phyloP scores from a whole-genome alignment of 2,797 vertebrate genomes.

The Crocodylus rhombifer region DNA sequence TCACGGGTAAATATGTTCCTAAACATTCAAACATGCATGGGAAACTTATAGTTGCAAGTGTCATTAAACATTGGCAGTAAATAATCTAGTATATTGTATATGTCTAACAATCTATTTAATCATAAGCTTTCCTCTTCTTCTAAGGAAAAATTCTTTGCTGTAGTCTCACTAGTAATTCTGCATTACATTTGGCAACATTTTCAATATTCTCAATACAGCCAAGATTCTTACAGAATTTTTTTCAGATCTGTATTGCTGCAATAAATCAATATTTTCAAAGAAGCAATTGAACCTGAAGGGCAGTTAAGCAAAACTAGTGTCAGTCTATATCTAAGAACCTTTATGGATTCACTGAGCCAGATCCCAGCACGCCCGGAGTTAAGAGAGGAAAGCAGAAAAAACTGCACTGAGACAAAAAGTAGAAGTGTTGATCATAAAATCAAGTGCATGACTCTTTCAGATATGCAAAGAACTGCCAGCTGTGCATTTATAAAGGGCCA shows the following conservation, averaged over 20 bases:
- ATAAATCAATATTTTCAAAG: slow-evolving; percentile 39
- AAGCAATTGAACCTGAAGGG: slow-evolving; percentile 34
- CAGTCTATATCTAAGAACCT: neutral
- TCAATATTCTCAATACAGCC: slow-evolving; percentile 27
- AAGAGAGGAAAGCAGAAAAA: neutral
- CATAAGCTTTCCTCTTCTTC: neutral
- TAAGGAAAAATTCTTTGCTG: neutral
- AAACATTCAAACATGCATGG: neutral
- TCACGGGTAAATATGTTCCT: neutral
- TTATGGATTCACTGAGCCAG: slow-evolving; percentile 4
- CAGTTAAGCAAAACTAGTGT: slow-evolving; percentile 18
- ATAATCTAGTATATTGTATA: neutral
- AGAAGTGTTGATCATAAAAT: neutral
- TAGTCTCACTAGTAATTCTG: slow-evolving; percentile 27
- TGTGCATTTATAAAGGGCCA: neutral
- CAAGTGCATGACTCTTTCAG: neutral
- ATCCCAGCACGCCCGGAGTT: neutral
- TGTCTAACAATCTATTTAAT: neutral
- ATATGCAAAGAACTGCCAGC: neutral
- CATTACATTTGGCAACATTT: slow-evolving; percentile 42
- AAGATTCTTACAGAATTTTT: slow-evolving; percentile 31
- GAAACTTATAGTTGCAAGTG: neutral
- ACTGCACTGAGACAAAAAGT: neutral
- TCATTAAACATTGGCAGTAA: neutral
- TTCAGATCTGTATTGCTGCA: slow-evolving; percentile 38